Conservation (phyloP, 1,140 invertebrate genomes). For the Pseudomyrmex flavicornis region DNA sequence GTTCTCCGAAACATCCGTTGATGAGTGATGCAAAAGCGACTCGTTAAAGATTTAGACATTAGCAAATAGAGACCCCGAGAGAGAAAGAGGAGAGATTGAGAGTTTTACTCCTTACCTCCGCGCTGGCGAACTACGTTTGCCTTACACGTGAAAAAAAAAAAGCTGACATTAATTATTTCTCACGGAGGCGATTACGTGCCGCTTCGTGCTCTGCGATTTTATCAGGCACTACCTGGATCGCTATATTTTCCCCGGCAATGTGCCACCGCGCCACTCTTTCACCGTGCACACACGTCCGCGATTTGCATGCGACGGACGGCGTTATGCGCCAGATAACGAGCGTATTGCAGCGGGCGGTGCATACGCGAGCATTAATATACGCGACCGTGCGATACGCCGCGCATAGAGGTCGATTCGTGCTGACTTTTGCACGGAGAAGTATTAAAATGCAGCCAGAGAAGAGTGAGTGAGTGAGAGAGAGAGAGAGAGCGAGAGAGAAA, state of each 20-base stretch:
- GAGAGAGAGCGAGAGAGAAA: neutral
- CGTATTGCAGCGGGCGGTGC: slow-evolving; percentile 62
- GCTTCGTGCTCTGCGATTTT: slow-evolving; percentile 68
- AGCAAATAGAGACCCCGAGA: slow-evolving; percentile 18
- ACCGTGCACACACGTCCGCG: slow-evolving; percentile 61
- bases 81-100: neutral
- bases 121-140: slow-evolving; percentile 12
- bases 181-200: slow-evolving; percentile 58
- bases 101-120: slow-evolving; percentile 31
- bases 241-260: slow-evolving; percentile 67
- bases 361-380: slow-evolving; percentile 73
- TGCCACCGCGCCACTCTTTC: slow-evolving; percentile 60
- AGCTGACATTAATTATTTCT: slow-evolving; percentile 65
- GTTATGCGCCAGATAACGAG: slow-evolving; percentile 73
- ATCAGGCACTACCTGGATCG: slow-evolving; percentile 63
- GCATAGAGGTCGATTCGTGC: slow-evolving; percentile 74
- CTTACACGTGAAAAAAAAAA: slow-evolving; percentile 32
- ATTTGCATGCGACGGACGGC: slow-evolving; percentile 72
- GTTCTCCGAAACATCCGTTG: neutral
- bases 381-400: slow-evolving; percentile 62
- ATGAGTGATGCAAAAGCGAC: neutral
- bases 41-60: slow-evolving; percentile 46
- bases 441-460: slow-evolving; percentile 64
- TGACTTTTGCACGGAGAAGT: slow-evolving; percentile 72
- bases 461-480: neutral